Evolutionary conservation across 2,113 vertebrate genomes (phyloP), one percentile per base, ranked within the genome.

Genomic region (Stigmatopora argus): DNA sequence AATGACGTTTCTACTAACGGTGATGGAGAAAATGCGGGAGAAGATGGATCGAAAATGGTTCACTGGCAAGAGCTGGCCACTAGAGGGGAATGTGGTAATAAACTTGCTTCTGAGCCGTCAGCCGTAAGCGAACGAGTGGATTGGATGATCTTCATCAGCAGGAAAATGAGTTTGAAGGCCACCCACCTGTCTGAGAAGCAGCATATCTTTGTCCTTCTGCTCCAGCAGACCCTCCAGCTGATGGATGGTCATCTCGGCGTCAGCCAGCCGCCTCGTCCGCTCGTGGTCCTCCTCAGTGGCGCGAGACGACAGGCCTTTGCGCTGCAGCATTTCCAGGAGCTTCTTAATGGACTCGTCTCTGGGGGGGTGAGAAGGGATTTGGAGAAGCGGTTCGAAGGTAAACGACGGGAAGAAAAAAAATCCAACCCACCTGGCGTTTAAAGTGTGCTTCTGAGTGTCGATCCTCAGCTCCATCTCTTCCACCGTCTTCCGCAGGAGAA

Each of bases 401-500:
- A 31, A 31, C 26, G 26, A 31, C 26, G 26, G 26, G 26, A 1
- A 31, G 3, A 31, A 31, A 31, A 31, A 31, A 31, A 2, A 31
- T 31, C 26, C 26, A 31, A 8, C 12, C 19, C 14, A 61, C 59
- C 59, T 61, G n/a, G 97, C 95, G 41, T 93, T 95, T 58, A 99
- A 90, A 0, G 97, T 99, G 90, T 99, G 97, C 69, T 99, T 99
- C 90, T 99, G 97, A 1, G 97, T 98, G 90, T 99, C 97, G 7
- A 98, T 99, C 79, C 97, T 93, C 80, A 99, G 89, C 86, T 99
- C 97, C 96, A 99, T 99, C 86, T 99, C 97, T 85, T 99, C 97
- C 71, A 99, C 82, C 0, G 97, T 99, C 89, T 99, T 98, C 65
- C 96, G 88, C 79, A 98, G 85, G 4, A 99, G 86, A 80, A 98